These are phyloP conservation scores for Zaprionus camerounensis DNA, from an alignment of 1,140 invertebrate species.

Conservation along the genomic window DNA sequence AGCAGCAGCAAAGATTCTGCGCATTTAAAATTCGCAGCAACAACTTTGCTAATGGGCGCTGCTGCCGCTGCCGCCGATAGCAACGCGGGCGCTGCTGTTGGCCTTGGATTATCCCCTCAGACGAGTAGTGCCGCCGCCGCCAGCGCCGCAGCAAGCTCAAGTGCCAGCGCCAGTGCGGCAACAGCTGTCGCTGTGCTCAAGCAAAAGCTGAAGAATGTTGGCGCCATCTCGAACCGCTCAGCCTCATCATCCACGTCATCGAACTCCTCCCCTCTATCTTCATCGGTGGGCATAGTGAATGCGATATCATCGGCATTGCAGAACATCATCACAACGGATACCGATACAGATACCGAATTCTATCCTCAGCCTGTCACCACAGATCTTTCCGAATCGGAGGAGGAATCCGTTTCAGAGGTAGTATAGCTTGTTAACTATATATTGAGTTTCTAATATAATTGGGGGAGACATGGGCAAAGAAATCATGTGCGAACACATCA, in stretches of 20 bases:
- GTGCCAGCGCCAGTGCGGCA: slow-evolving; percentile 56
- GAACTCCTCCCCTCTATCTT: slow-evolving; percentile 74
- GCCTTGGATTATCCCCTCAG: slow-evolving; percentile 32
- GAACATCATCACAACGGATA: slow-evolving; percentile 74
- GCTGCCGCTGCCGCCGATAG: slow-evolving; percentile 72
- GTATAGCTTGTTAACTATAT: slow-evolving; percentile 30
- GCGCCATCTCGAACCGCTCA: slow-evolving; percentile 56
- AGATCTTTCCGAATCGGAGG: slow-evolving; percentile 95
- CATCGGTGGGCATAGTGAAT: slow-evolving; percentile 71
- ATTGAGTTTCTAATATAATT: not conserved
- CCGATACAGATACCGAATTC: slow-evolving; percentile 87
- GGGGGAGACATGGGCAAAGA: not conserved
- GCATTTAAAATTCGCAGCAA: slow-evolving; percentile 72
- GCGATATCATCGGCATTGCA: slow-evolving; percentile 73
- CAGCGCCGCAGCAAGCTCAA: slow-evolving; percentile 10
- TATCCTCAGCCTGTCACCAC: slow-evolving; percentile 90
- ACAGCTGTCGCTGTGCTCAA: slow-evolving; percentile 68
- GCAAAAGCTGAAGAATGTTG: slow-evolving; percentile 70
- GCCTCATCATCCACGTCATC: slow-evolving; percentile 73
- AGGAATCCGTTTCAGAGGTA: slow-evolving; percentile 96
- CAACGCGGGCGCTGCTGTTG: slow-evolving; percentile 51
- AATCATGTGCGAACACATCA: too few relatives aligned
- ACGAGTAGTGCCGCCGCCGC: slow-evolving; percentile 14
- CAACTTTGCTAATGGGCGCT: slow-evolving; percentile 69
- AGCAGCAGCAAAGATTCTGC: slow-evolving; percentile 61